A percentile compares a stretch with the other conserved stretches of the same genome.
Evolutionary conservation across 2,888 invertebrate genomes (phyloP).

Genomic region (Nasonia oneida): DNA sequence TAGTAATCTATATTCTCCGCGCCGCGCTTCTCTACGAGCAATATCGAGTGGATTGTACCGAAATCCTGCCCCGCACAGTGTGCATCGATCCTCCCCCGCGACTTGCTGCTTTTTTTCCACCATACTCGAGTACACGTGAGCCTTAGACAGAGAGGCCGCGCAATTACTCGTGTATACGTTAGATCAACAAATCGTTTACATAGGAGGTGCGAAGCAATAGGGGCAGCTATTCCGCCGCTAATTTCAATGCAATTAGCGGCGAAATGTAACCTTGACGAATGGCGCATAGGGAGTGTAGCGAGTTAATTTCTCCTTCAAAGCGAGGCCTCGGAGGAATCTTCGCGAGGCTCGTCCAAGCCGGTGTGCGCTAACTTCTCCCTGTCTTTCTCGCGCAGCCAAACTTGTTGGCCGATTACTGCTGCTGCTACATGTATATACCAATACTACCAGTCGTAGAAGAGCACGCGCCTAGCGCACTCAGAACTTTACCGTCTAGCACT

Average conservation of each 20-base stretch:
- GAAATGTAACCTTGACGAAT: not conserved
- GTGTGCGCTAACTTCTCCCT: constrained; percentile 13
- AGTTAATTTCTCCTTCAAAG: constrained; percentile 55
- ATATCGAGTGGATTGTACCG: not conserved
- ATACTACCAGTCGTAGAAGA: not conserved
- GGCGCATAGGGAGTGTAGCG: not conserved
- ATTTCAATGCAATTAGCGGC: not conserved
- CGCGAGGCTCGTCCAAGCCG: constrained; percentile 49
- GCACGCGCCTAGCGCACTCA: constrained; percentile 15
- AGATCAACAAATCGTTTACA: constrained; percentile 50
- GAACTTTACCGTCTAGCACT: constrained; percentile 44
- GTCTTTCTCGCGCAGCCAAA: constrained; percentile 34
- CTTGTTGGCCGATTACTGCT: constrained; percentile 39
- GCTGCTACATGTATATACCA: not conserved
- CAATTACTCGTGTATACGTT: constrained; percentile 2
- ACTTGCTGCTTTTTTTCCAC: not conserved
- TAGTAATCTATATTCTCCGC: constrained; percentile 6
- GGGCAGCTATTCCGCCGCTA: not conserved
- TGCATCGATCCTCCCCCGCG: not conserved
- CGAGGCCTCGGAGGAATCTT: too few species aligned
- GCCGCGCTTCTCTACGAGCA: not conserved
- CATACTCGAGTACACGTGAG: not conserved
- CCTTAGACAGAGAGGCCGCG: too few species aligned
- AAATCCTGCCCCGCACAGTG: not conserved
- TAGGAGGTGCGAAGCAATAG: constrained; percentile 29